phyloP scores from a whole-genome alignment of 2,113 vertebrate species.

The Scalopus aquaticus region DNA sequence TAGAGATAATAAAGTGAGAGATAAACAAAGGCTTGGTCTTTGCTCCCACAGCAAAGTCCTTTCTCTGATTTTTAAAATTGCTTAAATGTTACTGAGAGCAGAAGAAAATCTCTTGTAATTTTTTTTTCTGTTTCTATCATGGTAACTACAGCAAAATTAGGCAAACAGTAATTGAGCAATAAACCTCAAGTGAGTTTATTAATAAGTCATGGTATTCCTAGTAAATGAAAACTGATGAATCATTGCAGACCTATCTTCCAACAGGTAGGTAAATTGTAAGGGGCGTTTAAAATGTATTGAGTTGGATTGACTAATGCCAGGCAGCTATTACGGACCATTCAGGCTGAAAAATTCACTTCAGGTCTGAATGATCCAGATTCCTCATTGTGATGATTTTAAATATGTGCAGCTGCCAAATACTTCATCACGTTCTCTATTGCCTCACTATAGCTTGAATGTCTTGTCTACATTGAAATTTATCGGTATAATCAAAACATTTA shows the following conservation, averaged over 20 bases:
- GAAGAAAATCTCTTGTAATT: not conserved
- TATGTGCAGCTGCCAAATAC: not conserved
- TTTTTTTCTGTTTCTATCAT: not conserved
- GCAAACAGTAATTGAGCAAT: not conserved
- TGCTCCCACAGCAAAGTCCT: not conserved
- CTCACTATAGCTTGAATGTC: not conserved
- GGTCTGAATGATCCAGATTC: not conserved
- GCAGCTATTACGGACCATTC: not conserved
- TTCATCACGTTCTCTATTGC: not conserved
- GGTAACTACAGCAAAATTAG: not conserved
- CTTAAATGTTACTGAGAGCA: not conserved
- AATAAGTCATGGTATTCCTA: no score
- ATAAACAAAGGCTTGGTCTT: not conserved
- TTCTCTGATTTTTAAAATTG: not conserved
- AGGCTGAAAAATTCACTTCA: not conserved
- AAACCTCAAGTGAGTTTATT: not conserved
- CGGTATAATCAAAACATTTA: not conserved
- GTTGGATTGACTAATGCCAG: not conserved
- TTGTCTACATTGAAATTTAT: not conserved
- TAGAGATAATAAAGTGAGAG: not conserved
- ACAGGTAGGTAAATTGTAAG: not conserved
- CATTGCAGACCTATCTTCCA: not conserved
- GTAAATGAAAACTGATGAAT: not conserved
- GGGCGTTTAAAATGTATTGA: not conserved
- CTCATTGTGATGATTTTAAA: not conserved